phyloP scores from a whole-genome alignment of 1,140 invertebrate genomes.

The Proctacanthus coquilletti region DNA sequence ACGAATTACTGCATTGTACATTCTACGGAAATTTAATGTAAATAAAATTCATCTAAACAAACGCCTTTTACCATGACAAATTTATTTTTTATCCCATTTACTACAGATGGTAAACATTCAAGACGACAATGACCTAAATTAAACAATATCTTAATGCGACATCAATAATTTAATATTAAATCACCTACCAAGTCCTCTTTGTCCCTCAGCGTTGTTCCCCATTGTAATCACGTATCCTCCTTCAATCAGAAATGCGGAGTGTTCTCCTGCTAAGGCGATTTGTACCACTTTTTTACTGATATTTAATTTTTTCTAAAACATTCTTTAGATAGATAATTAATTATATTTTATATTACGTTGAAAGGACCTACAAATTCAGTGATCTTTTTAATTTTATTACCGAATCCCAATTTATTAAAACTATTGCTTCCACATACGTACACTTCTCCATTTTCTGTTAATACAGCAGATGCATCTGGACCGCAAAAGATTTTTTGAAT shows the following conservation, averaged over 20 bases:
- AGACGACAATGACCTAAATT: constrained; percentile 16
- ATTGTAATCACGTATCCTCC: constrained; percentile 50
- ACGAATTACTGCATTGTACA: constrained; percentile 44
- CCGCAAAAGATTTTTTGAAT: constrained; percentile 41
- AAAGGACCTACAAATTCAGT: constrained; percentile 18
- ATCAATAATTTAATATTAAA: no score
- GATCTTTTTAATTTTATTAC: constrained; percentile 23
- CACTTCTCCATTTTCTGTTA: constrained; percentile 45
- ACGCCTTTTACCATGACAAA: constrained; percentile 33
- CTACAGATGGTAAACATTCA: constrained; percentile 32
- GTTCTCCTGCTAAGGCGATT: constrained; percentile 39
- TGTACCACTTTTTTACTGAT: constrained; percentile 30
- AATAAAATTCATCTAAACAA: constrained; percentile 1
- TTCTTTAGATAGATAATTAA: constrained; percentile 1
- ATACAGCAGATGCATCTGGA: constrained; percentile 45
- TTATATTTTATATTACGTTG: neutral
- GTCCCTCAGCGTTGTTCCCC: constrained; percentile 42
- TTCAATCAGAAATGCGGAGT: constrained; percentile 45
- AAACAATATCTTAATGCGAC: no score
- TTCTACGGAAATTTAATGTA: constrained; percentile 11
- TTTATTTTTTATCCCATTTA: constrained; percentile 37
- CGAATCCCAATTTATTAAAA: constrained; percentile 52
- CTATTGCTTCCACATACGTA: constrained; percentile 52
- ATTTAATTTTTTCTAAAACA: constrained; percentile 18
- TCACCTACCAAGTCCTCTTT: constrained; percentile 39